A percentile compares a stretch with the other conserved stretches of the same genome.
Evolutionary conservation across 2,113 vertebrate genomes (phyloP).

Genomic region (Struthidea cinerea): DNA sequence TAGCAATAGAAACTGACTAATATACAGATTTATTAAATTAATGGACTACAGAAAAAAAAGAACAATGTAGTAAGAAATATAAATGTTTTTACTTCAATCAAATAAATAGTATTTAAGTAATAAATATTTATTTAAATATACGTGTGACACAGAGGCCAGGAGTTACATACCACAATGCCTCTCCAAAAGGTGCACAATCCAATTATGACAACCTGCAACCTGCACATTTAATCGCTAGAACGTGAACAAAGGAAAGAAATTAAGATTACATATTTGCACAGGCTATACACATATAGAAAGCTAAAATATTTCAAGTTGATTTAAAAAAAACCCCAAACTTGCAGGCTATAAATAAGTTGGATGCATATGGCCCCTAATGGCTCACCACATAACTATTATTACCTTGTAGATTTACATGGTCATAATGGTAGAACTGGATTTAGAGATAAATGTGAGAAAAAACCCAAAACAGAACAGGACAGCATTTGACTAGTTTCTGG

Average conservation of each 20-base stretch:
- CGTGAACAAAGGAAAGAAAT: not conserved
- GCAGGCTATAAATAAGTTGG: not conserved
- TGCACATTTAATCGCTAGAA: not conserved
- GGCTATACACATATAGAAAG: not conserved
- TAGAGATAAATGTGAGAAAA: not conserved
- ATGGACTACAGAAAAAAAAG: not conserved
- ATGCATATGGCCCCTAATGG: not conserved
- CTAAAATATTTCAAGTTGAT: not conserved
- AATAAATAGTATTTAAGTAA: not conserved
- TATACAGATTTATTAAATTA: not conserved
- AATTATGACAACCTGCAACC: not conserved
- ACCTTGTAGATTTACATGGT: not conserved
- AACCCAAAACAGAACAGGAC: not conserved
- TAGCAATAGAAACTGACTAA: not conserved
- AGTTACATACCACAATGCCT: not conserved
- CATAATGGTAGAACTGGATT: not conserved
- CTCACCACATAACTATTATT: not conserved
- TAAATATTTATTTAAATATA: not conserved
- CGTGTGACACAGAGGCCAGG: not conserved
- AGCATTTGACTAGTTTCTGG: not conserved
- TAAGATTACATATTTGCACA: not conserved
- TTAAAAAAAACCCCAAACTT: not conserved
- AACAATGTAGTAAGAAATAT: not conserved
- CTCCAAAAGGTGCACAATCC: not conserved
- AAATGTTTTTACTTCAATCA: not conserved